Base-by-base conservation (phyloP, 2,113 vertebrate species). In the Festucalex cinctus region DNA sequence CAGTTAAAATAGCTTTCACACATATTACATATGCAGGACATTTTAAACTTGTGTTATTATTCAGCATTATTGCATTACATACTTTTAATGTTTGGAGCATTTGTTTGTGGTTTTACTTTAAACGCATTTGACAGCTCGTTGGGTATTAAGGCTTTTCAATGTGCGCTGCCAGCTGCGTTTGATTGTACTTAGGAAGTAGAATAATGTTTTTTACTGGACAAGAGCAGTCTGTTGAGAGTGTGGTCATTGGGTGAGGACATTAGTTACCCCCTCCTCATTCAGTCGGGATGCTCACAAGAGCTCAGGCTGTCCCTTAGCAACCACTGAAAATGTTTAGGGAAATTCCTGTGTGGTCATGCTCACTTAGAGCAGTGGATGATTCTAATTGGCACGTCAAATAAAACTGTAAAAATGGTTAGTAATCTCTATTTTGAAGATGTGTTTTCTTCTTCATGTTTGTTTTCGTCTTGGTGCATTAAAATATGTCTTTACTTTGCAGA, bases 231-330 rank as follows among this genome's bases (percentile, higher is more conserved):
- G 91, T 94, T 92, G 88, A 91, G 89, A 90, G 87, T 86, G 84
- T 91, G 91, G 90, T 92, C 91, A 93, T 88, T 94, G 93, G 84
- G 74, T 91, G 89, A 92, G 89, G 89, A 89, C 90, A 90, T 90
- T 88, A 92, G 90, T 86, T 90, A 81, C 79, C 81, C 79, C 70
- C 71, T 73, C 69, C 76, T 76, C 68, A 83, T 87, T 87, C 90
- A 90, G 82, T 87, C 88, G 82, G 81, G 88, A 37, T 84, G 89
- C 91, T 84, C 79, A 49, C 80, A 85, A 87, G 87, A 85, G 89
- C 92, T 90, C 72, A 84, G 68, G 75, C 76, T 41, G 73, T 90
- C 83, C 80, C 91, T 79, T 88, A 85, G 91, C 90, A 92, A 91
- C 88, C 56, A 16, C 76, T 63, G n/a, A 39, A 78, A 81, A 2